A percentile compares a stretch with the other conserved stretches of the same genome.
phyloP scores from a whole-genome alignment of 53 echinoderm and acorn worm genomes.

The Crossaster papposus region DNA sequence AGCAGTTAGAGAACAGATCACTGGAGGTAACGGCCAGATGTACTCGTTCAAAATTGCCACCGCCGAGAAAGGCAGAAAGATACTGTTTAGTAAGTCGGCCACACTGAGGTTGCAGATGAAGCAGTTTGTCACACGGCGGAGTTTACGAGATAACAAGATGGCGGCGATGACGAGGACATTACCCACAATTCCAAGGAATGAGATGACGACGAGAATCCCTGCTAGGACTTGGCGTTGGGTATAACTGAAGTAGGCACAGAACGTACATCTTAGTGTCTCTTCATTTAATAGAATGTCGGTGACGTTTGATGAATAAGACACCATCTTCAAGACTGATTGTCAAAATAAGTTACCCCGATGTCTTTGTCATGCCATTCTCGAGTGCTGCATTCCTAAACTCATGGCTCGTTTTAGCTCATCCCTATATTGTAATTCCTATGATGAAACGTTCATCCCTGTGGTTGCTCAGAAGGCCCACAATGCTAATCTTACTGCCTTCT shows the following conservation, averaged over 20 bases:
- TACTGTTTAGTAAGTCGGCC: conserved; percentile 36
- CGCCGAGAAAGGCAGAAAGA: conserved; percentile 6
- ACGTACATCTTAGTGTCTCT: background rate
- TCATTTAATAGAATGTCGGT: background rate
- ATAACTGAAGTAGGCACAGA: conserved; percentile 13
- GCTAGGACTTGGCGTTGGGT: conserved; percentile 24
- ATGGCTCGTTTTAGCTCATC: no score
- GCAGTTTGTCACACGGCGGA: conserved; percentile 19
- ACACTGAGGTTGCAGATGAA: conserved; percentile 43
- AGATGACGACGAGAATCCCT: background rate
- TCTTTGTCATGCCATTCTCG: no score
- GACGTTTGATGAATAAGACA: background rate
- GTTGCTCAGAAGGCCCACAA: no score
- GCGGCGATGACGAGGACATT: conserved; percentile 41
- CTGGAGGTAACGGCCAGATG: conserved; percentile 31
- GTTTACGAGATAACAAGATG: conserved; percentile 9
- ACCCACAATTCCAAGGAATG: conserved; percentile 32
- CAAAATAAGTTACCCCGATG: background rate
- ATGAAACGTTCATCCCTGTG: no score
- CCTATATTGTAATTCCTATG: no score
- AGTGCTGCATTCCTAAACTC: no score
- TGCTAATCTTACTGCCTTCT: no score
- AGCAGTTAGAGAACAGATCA: conserved; percentile 20
- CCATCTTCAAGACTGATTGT: background rate
- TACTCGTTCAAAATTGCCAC: conserved; percentile 13